A percentile compares a stretch with the other conserved stretches of the same genome.
Conservation (phyloP, 1,140 invertebrate species). For the Drosophila aff. region DNA sequence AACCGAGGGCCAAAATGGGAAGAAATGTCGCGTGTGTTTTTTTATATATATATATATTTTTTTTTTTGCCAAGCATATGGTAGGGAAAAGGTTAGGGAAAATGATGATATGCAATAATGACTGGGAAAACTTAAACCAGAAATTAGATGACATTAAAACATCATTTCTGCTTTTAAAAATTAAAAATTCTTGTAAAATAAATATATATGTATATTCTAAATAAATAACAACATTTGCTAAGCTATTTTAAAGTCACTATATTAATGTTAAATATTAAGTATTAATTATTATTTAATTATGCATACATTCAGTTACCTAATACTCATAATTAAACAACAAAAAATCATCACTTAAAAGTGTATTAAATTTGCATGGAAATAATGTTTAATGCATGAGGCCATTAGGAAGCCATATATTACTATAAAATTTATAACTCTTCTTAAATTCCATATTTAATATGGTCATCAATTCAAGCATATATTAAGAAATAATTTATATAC, state of each 20-base stretch:
- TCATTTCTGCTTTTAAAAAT: too few relatives aligned
- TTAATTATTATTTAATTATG: neutral
- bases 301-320: neutral
- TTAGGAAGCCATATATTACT: neutral
- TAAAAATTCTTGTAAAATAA: neutral
- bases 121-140: neutral
- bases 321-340: neutral
- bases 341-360: constrained; percentile 1
- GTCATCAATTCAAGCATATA: neutral
- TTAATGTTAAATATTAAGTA: neutral
- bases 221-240: neutral
- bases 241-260: neutral
- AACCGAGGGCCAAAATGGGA: neutral
- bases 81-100: neutral
- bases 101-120: neutral
- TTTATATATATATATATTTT: constrained; percentile 3
- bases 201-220: neutral
- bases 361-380: constrained; percentile 3
- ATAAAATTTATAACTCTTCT: constrained; percentile 3
- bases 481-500: neutral
- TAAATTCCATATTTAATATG: constrained; percentile 11
- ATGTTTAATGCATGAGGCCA: constrained; percentile 17
- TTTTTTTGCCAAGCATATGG: constrained; percentile 15
- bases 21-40: constrained; percentile 58
- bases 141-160: neutral